Percentiles rank a stretch among this genome's conserved stretches.
phyloP scores from a whole-genome alignment of 2,888 invertebrate genomes.

The Thysanoteuthis rhombus region DNA sequence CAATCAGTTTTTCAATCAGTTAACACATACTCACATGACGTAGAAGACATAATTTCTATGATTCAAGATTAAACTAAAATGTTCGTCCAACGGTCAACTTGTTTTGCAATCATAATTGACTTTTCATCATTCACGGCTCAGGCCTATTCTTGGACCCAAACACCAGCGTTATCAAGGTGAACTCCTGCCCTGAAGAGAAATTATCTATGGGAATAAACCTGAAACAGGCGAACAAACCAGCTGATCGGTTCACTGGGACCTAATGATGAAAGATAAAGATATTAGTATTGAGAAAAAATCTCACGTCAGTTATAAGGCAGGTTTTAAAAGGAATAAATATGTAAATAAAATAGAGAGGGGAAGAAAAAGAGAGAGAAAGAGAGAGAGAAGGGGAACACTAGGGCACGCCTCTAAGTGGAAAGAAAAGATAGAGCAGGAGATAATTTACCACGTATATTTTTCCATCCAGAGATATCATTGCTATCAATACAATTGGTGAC shows the following conservation, averaged over 20 bases:
- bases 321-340: neutral
- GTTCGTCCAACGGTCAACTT: too few species aligned
- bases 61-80: too few species aligned
- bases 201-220: too few species aligned
- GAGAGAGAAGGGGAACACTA: neutral
- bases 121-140: too few species aligned
- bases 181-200: too few species aligned
- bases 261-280: neutral
- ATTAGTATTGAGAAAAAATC: neutral
- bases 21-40: too few species aligned
- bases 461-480: conserved; percentile 12
- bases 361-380: neutral
- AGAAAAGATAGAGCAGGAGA: neutral
- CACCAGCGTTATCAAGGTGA: too few species aligned
- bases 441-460: conserved; percentile 12
- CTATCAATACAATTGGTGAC: neutral
- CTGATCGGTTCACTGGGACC: neutral
- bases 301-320: neutral
- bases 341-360: too few species aligned
- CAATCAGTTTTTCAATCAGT: too few species aligned
- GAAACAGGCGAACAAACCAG: neutral
- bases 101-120: too few species aligned
- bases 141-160: too few species aligned
- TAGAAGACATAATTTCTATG: too few species aligned
- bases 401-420: neutral